These are phyloP conservation scores for Argyrosomus regius DNA, from an alignment of 2,797 vertebrate genomes.

Conservation along the genomic window DNA sequence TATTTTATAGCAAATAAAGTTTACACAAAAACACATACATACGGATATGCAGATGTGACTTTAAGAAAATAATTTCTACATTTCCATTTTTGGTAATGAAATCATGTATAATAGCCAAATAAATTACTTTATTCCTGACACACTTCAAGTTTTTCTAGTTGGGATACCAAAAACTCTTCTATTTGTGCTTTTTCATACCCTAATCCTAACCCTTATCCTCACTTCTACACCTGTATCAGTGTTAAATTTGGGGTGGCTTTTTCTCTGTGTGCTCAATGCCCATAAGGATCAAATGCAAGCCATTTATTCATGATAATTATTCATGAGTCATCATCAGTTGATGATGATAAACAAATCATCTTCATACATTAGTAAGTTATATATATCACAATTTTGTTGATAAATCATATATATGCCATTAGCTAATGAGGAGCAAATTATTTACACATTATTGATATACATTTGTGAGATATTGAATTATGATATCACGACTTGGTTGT, in stretches of 20 bases:
- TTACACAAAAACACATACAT: constrained; percentile 16
- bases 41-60: neutral
- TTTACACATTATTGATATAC: neutral
- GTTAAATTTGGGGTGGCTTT: neutral
- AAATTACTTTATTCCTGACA: neutral
- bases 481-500: too few relatives aligned
- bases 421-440: neutral
- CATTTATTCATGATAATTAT: neutral
- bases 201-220: too few relatives aligned
- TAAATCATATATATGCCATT: neutral
- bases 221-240: neutral
- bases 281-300: neutral
- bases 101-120: neutral
- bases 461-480: neutral
- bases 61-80: neutral
- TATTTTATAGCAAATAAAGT: constrained; percentile 41
- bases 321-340: neutral
- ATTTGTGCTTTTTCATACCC: neutral
- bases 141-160: neutral
- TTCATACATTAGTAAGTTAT: neutral
- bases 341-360: neutral
- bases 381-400: neutral
- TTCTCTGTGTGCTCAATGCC: neutral
- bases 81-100: constrained; percentile 7
- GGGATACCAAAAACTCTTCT: neutral